phyloP scores from a whole-genome alignment of 1,140 invertebrate species.

The Solenopsis fugax region DNA sequence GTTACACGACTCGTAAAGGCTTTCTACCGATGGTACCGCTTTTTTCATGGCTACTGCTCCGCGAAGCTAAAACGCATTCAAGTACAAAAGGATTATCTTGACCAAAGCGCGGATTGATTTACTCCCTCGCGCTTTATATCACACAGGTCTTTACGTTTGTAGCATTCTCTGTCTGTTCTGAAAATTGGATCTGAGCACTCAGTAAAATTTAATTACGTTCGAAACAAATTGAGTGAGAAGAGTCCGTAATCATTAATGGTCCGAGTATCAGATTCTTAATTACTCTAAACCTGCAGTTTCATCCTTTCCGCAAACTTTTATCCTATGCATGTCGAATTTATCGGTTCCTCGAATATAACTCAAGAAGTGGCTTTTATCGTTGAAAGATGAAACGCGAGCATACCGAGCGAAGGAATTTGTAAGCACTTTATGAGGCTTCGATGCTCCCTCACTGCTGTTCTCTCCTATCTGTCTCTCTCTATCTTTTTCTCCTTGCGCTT shows the following conservation, averaged over 20 bases:
- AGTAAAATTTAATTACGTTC: constrained; percentile 14
- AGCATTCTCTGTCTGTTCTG: neutral
- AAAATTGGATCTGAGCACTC: neutral
- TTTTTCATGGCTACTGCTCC: constrained; percentile 11
- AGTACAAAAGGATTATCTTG: constrained; percentile 36
- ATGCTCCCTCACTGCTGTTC: constrained; percentile 71
- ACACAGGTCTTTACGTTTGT: neutral
- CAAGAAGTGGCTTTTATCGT: constrained; percentile 69
- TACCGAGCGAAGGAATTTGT: constrained; percentile 82
- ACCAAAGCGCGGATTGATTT: constrained; percentile 33
- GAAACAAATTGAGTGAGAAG: neutral
- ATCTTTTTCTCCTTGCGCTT: constrained; percentile 45
- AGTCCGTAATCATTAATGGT: neutral
- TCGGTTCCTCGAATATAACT: constrained; percentile 43
- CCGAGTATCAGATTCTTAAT: constrained; percentile 25
- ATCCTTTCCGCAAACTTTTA: neutral
- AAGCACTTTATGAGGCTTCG: constrained; percentile 83
- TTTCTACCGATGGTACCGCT: constrained; percentile 5
- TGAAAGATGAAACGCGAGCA: constrained; percentile 68
- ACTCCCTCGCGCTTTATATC: neutral
- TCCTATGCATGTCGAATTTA: constrained; percentile 11
- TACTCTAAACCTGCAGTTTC: neutral
- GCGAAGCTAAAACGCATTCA: neutral
- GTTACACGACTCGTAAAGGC: constrained; percentile 37
- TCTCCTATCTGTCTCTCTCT: constrained; percentile 54